A percentile compares a stretch with the other conserved stretches of the same genome.
These are phyloP conservation scores for Mustela lutreola DNA, from an alignment of 2,113 vertebrate species.

Conservation along the genomic window DNA sequence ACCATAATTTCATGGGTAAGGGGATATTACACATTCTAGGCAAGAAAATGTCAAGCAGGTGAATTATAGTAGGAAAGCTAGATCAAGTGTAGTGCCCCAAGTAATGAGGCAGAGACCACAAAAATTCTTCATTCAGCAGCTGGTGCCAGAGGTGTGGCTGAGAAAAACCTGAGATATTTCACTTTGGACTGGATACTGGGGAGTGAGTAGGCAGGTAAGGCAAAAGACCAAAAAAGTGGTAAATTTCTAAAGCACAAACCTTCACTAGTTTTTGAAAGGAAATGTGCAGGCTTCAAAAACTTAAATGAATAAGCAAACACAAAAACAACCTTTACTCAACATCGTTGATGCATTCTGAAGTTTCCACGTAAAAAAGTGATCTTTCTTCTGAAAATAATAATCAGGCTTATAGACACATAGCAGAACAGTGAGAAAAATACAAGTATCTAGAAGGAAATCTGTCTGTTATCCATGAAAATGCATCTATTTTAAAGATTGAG, in stretches of 20 bases:
- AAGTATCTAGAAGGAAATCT: constrained; percentile 64
- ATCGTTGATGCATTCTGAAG: constrained; percentile 16
- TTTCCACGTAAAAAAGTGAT: neutral
- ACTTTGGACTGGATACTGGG: neutral
- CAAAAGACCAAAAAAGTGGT: neutral
- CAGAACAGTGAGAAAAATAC: constrained; percentile 33
- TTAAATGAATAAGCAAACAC: neutral
- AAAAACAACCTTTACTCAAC: neutral
- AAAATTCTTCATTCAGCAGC: neutral
- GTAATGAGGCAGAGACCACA: neutral
- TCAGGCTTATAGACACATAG: constrained; percentile 7
- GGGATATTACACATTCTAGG: neutral
- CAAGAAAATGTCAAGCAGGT: neutral
- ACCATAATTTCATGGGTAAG: neutral
- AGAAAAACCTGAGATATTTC: neutral
- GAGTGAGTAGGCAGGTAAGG: neutral
- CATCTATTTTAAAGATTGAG: constrained; percentile 52
- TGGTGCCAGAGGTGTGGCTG: neutral
- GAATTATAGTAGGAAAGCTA: neutral
- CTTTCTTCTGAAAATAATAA: constrained; percentile 64
- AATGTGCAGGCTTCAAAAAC: neutral
- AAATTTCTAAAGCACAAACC: neutral
- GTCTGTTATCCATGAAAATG: constrained; percentile 58
- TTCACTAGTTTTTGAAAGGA: neutral
- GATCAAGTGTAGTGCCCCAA: neutral